A percentile compares a stretch with the other conserved stretches of the same genome.
phyloP scores from a whole-genome alignment of 2,797 vertebrate genomes.

The Tympanoctomys barrerae region DNA sequence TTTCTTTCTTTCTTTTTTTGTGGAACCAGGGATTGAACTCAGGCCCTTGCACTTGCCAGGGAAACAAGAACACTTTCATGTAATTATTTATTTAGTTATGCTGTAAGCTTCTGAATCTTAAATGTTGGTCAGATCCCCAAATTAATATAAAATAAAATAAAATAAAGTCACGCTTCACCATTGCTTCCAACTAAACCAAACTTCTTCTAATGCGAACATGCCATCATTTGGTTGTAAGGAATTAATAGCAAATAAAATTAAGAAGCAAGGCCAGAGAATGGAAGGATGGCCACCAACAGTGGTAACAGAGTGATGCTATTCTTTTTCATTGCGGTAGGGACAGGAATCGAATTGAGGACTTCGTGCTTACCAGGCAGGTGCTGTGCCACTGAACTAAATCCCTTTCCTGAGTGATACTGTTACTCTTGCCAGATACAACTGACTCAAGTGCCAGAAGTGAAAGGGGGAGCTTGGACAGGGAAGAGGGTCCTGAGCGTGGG shows the following conservation, averaged over 20 bases:
- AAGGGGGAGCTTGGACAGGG: too few species aligned
- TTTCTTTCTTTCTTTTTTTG: too few species aligned
- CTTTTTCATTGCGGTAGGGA: too few species aligned
- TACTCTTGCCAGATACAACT: background rate
- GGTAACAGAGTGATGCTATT: background rate
- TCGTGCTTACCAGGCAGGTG: too few species aligned
- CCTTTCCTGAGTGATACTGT: background rate
- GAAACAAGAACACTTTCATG: background rate
- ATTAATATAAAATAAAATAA: background rate
- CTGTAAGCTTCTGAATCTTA: background rate
- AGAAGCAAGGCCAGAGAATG: background rate
- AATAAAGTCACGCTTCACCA: background rate
- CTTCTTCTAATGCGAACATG: background rate
- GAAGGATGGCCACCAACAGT: background rate
- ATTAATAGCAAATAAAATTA: constrained; percentile 42
- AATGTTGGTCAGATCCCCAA: background rate
- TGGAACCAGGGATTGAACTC: too few species aligned
- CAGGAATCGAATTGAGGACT: too few species aligned
- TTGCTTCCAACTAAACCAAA: background rate
- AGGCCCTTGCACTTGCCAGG: too few species aligned
- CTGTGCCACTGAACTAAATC: too few species aligned
- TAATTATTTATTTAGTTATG: background rate
- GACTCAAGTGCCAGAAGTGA: background rate
- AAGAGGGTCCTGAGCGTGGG: too few species aligned
- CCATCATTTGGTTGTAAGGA: background rate